Evolutionary conservation across 2,888 invertebrate genomes (phyloP).

Genomic region (Scaptomyza tumidula): DNA sequence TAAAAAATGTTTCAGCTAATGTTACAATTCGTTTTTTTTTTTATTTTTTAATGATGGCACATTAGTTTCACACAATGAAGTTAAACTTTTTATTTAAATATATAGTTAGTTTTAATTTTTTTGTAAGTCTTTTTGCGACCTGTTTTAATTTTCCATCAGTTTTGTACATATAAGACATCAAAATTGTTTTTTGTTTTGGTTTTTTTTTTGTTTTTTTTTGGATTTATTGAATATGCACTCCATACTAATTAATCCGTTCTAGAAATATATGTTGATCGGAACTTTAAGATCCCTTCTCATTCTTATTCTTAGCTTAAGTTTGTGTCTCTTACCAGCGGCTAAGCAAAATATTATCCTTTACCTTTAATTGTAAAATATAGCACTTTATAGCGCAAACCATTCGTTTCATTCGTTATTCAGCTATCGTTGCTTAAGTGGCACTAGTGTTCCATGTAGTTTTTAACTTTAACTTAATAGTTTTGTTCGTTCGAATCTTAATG

Average conservation of each 20-base stretch:
- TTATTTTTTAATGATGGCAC: slow-evolving; percentile 59
- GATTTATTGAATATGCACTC: slow-evolving; percentile 50
- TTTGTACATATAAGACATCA: slow-evolving; percentile 45
- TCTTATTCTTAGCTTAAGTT: slow-evolving; percentile 18
- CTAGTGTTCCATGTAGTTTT: slow-evolving; percentile 63
- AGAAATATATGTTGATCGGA: slow-evolving; percentile 14
- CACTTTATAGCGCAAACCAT: slow-evolving; percentile 59
- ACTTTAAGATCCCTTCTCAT: slow-evolving; percentile 1
- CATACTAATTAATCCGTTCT: slow-evolving; percentile 27
- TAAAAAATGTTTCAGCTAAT: slow-evolving; percentile 43
- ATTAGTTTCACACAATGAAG: slow-evolving; percentile 65
- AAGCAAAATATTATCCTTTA: slow-evolving; percentile 54
- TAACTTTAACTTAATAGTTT: slow-evolving; percentile 22
- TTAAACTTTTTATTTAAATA: slow-evolving; percentile 20
- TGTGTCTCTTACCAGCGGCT: slow-evolving; percentile 48
- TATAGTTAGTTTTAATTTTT: slow-evolving; percentile 14
- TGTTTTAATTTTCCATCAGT: slow-evolving; percentile 44
- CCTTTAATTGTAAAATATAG: slow-evolving; percentile 24
- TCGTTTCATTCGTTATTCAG: slow-evolving; percentile 69
- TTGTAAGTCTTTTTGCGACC: slow-evolving; percentile 49
- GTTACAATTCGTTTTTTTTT: slow-evolving; percentile 25
- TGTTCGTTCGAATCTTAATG: slow-evolving; percentile 53
- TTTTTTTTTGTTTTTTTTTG: background rate
- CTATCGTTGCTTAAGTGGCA: slow-evolving; percentile 74
- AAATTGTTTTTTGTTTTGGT: slow-evolving; percentile 12